Conservation (phyloP, 2,888 invertebrate genomes). For the Caenorhabditis sp. region DNA sequence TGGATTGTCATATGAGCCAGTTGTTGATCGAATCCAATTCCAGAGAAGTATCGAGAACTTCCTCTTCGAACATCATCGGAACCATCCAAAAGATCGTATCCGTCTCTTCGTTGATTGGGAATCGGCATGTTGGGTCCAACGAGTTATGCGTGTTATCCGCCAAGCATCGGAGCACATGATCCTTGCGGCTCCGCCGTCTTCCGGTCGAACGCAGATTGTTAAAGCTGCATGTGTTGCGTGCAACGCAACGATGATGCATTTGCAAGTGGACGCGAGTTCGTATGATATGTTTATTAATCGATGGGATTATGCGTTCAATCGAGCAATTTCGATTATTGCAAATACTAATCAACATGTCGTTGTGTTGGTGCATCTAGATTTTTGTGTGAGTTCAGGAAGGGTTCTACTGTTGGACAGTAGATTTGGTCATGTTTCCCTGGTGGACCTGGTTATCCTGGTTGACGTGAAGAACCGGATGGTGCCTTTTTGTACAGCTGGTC, state of each 20-base stretch:
- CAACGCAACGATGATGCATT: constrained; percentile 40
- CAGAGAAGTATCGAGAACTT: constrained; percentile 59
- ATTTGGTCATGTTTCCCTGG: no score
- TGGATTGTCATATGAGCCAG: constrained; percentile 55
- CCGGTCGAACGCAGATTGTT: constrained; percentile 43
- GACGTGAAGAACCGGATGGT: constrained; percentile 36
- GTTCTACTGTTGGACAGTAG: no score
- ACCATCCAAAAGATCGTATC: constrained; percentile 54
- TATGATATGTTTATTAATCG: constrained; percentile 39
- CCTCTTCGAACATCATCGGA: constrained; percentile 58
- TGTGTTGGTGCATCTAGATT: constrained; percentile 57
- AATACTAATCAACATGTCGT: constrained; percentile 56
- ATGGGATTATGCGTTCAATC: constrained; percentile 39
- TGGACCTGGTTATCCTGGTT: no score
- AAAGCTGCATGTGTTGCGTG: constrained; percentile 46
- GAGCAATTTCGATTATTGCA: constrained; percentile 45
- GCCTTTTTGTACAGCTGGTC: constrained; percentile 49
- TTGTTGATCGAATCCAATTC: constrained; percentile 49
- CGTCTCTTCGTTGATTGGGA: constrained; percentile 54
- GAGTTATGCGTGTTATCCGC: constrained; percentile 53
- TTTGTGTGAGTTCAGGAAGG: constrained; percentile 50
- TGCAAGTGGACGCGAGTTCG: constrained; percentile 37
- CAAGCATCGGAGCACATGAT: constrained; percentile 60
- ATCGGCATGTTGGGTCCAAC: constrained; percentile 50
- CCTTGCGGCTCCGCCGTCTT: constrained; percentile 33